Evolutionary conservation across 2,888 invertebrate genomes (phyloP), one percentile per base, ranked within the genome.

Genomic region (Microdon myrmicae): DNA sequence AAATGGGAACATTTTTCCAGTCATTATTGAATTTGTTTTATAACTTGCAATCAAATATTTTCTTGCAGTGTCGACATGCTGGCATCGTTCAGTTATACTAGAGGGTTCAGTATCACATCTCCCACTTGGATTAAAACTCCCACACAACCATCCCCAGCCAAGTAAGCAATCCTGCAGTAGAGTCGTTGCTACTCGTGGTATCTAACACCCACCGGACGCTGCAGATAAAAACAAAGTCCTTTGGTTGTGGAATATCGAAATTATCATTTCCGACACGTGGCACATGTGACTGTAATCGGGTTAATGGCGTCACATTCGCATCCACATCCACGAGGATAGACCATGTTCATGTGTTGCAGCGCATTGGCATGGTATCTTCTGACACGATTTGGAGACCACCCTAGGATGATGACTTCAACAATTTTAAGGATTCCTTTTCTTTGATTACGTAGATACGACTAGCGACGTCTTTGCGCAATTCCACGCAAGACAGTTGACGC

Each of bases 221-320:
- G n/a, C n/a, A n/a, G n/a, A n/a, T n/a, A n/a, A 10, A 20, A 8
- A 13, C 29, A 39, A 32, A 7, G 20, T 43, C 28, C 58, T n/a
- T 31, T 13, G 14, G 31, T 53, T 59, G 59, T 35, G 47, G 29
- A 51, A 58, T 51, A 37, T 51, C 31, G 41, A 64, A 58, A 51
- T 64, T 64, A 58, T 48, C 53, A 58, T 64, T 51, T 64, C 37
- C 45, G 41, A 51, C 64, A 64, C 64, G 64, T 64, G 64, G 58
- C 64, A 58, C 64, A 64, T 64, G 64, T 58, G 64, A 58, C 58
- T 64, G 31, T 64, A 58, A 64, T 58, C 64, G 26, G 45, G 25
- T 32, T 35, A 64, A 64, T 64, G 55, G 47, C 56, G 56, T 56
- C 61, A 64, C 58, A 64, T 25, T 51, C 41, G 20, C 26, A 29